Conservation (phyloP, 2,113 vertebrate genomes). For the Mirza zaza region DNA sequence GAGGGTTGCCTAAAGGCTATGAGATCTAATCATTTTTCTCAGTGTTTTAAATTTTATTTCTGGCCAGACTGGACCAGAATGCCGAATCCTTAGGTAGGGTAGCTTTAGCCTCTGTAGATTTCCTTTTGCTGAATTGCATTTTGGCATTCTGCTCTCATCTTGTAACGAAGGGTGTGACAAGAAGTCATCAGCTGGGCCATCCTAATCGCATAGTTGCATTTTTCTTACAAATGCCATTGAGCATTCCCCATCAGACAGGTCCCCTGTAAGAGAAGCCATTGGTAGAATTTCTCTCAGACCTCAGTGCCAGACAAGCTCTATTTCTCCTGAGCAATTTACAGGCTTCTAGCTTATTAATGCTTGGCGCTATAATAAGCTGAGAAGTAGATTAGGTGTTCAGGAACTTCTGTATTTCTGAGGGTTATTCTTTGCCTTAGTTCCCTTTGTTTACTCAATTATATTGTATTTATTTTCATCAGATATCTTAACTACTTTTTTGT, state of each 20-base stretch:
- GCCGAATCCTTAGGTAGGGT: neutral
- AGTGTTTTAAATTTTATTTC: neutral
- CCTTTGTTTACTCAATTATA: neutral
- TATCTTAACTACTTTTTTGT: neutral
- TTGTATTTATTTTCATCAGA: neutral
- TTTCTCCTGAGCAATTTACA: neutral
- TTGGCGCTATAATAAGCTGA: neutral
- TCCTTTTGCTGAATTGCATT: neutral
- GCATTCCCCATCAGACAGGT: neutral
- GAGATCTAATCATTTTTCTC: neutral
- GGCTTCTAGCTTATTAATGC: neutral
- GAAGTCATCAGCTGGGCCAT: neutral
- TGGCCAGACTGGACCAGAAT: neutral
- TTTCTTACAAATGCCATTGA: neutral
- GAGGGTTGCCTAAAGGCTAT: neutral
- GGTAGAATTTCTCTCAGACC: neutral
- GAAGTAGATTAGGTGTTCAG: neutral
- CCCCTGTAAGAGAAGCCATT: neutral
- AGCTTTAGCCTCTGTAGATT: too few species aligned
- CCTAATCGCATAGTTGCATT: neutral
- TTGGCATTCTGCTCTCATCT: too few species aligned
- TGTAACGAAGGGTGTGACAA: rapidly evolving
- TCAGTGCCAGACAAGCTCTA: neutral
- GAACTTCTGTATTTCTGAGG: neutral
- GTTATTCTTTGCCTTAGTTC: neutral